Conservation (phyloP, 1,140 invertebrate genomes). For the Triops longicaudatus region DNA sequence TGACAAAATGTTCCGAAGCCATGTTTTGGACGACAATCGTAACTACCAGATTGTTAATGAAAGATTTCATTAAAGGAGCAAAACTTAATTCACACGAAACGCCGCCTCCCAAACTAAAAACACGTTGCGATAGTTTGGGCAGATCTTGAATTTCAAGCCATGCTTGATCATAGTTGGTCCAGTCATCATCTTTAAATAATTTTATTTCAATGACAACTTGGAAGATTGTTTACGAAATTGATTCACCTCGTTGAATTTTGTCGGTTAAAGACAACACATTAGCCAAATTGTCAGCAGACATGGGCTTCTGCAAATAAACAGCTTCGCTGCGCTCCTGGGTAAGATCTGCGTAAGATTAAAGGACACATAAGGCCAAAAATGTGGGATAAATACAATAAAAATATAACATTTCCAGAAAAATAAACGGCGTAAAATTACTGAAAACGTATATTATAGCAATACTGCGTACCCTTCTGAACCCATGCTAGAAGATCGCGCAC, state of each 20-base stretch:
- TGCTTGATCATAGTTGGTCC: constrained; percentile 3
- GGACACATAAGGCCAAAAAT: too few relatives aligned
- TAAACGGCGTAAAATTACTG: not conserved
- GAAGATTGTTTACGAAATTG: not conserved
- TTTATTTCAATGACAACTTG: not conserved
- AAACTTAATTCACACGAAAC: not conserved
- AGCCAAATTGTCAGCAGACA: not conserved
- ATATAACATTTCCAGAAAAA: too few relatives aligned
- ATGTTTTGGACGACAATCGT: not conserved
- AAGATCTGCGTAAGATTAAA: not conserved
- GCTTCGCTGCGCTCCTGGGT: not conserved
- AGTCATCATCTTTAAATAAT: not conserved
- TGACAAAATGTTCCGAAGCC: not conserved
- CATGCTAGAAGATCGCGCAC: constrained; percentile 26
- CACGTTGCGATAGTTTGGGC: not conserved
- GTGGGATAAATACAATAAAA: too few relatives aligned
- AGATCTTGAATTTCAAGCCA: not conserved
- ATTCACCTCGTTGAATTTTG: not conserved
- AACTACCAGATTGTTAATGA: not conserved
- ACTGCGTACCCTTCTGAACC: constrained; percentile 21
- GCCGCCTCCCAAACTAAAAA: not conserved
- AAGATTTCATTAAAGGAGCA: not conserved
- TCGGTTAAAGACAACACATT: not conserved
- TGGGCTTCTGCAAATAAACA: constrained; percentile 12
- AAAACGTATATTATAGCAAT: not conserved